A percentile compares a stretch with the other conserved stretches of the same genome.
phyloP scores from a whole-genome alignment of 2,113 vertebrate genomes.

The Psettodes erumei region DNA sequence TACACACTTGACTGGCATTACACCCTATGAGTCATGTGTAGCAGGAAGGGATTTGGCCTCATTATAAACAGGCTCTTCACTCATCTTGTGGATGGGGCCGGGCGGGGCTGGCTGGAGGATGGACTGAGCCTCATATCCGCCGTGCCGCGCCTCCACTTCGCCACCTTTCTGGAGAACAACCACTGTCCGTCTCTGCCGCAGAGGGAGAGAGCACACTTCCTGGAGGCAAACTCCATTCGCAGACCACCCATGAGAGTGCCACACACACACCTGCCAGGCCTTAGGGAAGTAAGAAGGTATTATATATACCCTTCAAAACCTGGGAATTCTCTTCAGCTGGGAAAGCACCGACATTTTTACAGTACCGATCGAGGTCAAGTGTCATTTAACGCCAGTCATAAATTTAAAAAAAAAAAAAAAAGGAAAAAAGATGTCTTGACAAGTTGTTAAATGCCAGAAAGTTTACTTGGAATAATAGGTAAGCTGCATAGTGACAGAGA shows the following conservation, averaged over 20 bases:
- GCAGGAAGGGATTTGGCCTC: conserved; percentile 69
- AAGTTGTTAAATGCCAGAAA: conserved; percentile 19
- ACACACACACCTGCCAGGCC: conserved; percentile 31
- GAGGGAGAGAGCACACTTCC: conserved; percentile 42
- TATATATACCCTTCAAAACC: neutral
- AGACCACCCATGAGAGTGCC: conserved; percentile 50
- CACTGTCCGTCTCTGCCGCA: conserved; percentile 45
- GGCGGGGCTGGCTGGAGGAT: conserved; percentile 37
- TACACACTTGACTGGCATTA: conserved; percentile 49
- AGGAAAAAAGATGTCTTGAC: no score
- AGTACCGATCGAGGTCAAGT: conserved; percentile 23
- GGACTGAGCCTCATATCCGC: conserved; percentile 26
- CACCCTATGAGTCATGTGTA: conserved; percentile 72
- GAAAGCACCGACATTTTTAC: conserved; percentile 22
- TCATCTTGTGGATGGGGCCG: conserved; percentile 58
- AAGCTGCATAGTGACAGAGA: conserved; percentile 44
- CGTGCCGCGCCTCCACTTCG: conserved; percentile 16
- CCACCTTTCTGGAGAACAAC: conserved; percentile 39
- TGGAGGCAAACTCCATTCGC: conserved; percentile 20
- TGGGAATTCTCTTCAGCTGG: conserved; percentile 5
- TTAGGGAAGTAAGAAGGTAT: conserved; percentile 21
- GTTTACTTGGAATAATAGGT: conserved; percentile 35
- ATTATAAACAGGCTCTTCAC: conserved; percentile 72
- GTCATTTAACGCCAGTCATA: conserved; percentile 11
- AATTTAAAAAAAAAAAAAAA: neutral